A percentile compares a stretch with the other conserved stretches of the same genome.
Evolutionary conservation across 2,888 invertebrate genomes (phyloP).

Genomic region (Nasonovia ribisnigri): DNA sequence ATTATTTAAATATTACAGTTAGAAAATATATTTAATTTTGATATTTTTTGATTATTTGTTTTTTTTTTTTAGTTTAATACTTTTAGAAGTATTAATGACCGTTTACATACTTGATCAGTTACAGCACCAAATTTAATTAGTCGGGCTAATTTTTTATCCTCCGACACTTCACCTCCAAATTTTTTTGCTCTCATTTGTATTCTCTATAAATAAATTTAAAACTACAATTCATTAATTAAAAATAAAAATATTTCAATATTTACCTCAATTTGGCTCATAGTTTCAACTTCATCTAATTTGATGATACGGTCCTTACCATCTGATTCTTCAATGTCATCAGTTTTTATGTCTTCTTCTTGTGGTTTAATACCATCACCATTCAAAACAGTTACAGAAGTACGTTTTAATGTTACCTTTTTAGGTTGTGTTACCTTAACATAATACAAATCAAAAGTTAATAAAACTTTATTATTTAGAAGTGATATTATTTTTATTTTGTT

Average conservation of each 20-base stretch:
- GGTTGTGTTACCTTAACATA: slow-evolving; percentile 67
- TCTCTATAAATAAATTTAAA: slow-evolving; percentile 71
- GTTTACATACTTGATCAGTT: slow-evolving; percentile 56
- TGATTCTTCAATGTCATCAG: slow-evolving; percentile 55
- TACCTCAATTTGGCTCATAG: slow-evolving; percentile 56
- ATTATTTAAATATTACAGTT: neutral
- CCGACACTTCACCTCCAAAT: slow-evolving; percentile 74
- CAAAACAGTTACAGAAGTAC: slow-evolving; percentile 65
- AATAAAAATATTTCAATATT: slow-evolving; percentile 36
- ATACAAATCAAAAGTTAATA: neutral
- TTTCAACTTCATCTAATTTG: slow-evolving; percentile 55
- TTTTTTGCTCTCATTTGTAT: slow-evolving; percentile 85
- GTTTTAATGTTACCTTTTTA: slow-evolving; percentile 66
- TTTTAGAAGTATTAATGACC: neutral
- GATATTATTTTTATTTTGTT: neutral
- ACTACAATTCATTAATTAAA: slow-evolving; percentile 24
- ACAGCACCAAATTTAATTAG: slow-evolving; percentile 70
- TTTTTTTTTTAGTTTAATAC: neutral
- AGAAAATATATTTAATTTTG: neutral
- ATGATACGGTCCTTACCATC: slow-evolving; percentile 48
- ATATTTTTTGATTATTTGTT: no score
- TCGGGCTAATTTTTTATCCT: slow-evolving; percentile 68
- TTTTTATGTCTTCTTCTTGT: slow-evolving; percentile 57
- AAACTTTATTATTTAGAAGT: neutral
- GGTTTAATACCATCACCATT: slow-evolving; percentile 69